These are phyloP conservation scores for Pelmatolapia mariae DNA, from an alignment of 2,113 vertebrate genomes.

Conservation along the genomic window DNA sequence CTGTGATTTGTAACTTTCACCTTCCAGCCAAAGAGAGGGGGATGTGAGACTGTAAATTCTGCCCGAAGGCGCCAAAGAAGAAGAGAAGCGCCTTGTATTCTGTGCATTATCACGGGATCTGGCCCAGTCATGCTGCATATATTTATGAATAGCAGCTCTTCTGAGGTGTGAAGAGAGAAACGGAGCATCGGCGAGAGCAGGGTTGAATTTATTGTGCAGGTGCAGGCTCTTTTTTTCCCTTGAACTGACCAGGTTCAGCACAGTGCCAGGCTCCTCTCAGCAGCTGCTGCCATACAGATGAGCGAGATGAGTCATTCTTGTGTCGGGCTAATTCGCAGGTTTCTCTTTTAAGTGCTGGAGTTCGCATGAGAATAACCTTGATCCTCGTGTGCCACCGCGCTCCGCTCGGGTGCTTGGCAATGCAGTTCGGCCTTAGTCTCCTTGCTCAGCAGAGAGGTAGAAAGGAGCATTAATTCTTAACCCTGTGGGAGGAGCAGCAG, in stretches of 20 bases:
- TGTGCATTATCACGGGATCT: slow-evolving; percentile 15
- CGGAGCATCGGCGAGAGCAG: neutral
- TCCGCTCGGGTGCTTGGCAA: neutral
- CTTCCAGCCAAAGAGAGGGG: slow-evolving; percentile 1
- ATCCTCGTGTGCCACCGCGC: neutral
- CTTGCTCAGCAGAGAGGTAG: slow-evolving; percentile 33
- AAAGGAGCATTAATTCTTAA: slow-evolving; percentile 56
- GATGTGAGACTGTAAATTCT: slow-evolving; percentile 23
- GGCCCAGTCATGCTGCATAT: slow-evolving; percentile 32
- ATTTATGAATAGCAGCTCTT: slow-evolving; percentile 45
- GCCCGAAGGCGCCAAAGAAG: slow-evolving; percentile 29
- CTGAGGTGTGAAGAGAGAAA: slow-evolving; percentile 30
- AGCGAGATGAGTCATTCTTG: neutral
- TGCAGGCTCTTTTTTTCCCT: neutral
- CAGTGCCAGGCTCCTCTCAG: neutral
- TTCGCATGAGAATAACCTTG: neutral
- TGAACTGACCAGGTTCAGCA: slow-evolving; percentile 3
- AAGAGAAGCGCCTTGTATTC: slow-evolving; percentile 36
- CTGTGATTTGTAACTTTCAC: slow-evolving; percentile 51
- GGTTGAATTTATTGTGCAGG: slow-evolving; percentile 15
- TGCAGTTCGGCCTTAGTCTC: slow-evolving; percentile 7
- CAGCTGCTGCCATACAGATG: neutral
- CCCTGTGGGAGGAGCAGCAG: slow-evolving; percentile 48
- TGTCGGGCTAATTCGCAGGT: neutral
- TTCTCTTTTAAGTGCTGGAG: neutral